A percentile compares a stretch with the other conserved stretches of the same genome.
Conservation (phyloP, 2,113 vertebrate genomes). For the Martes martes region DNA sequence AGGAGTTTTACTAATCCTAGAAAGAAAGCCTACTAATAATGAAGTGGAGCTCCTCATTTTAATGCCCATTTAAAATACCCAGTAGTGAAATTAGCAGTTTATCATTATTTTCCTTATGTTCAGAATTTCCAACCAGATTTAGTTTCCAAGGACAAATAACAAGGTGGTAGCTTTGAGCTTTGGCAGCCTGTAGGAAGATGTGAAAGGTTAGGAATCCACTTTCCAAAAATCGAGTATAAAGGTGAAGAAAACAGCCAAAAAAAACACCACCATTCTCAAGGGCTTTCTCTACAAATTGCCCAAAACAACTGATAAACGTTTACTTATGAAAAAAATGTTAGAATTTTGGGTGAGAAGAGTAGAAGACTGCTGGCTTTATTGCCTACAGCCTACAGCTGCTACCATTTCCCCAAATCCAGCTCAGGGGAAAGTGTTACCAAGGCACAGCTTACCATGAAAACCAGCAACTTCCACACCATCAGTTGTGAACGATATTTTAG, state of each 20-base stretch:
- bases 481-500: background rate
- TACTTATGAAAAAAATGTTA: background rate
- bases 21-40: background rate
- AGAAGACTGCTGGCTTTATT: background rate
- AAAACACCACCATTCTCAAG: background rate
- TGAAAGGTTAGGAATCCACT: background rate
- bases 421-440: background rate
- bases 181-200: background rate
- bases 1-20: background rate
- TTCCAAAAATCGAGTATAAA: background rate
- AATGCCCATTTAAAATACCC: too few relatives aligned
- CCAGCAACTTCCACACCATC: background rate
- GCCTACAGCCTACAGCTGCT: fast-evolving
- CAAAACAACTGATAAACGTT: background rate
- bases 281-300: background rate
- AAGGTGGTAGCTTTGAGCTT: background rate
- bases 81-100: background rate
- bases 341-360: background rate
- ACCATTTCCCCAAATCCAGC: background rate
- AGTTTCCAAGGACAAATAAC: background rate
- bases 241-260: background rate
- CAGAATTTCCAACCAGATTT: background rate
- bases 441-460: background rate
- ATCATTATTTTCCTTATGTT: background rate
- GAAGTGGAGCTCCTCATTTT: background rate